Conservation (phyloP, 2,888 invertebrate genomes). For the Branchellion lobata region DNA sequence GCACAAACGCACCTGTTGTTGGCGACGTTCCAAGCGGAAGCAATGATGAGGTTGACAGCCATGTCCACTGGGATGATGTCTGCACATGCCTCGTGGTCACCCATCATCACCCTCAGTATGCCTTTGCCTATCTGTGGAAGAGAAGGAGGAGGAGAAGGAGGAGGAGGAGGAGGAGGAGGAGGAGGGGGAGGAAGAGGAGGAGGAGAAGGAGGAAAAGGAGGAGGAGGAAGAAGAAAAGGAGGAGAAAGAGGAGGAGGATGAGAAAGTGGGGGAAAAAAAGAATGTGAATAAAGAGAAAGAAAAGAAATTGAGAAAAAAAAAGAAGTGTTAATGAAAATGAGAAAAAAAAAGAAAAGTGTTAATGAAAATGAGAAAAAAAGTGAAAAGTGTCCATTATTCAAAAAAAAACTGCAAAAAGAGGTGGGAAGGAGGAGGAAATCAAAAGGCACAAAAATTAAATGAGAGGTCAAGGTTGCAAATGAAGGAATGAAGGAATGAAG, state of each 20-base stretch:
- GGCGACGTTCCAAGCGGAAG: conserved; percentile 78
- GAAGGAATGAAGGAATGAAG: too few relatives aligned
- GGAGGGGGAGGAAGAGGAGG: background rate
- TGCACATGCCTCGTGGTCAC: conserved; percentile 72
- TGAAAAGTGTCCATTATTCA: background rate
- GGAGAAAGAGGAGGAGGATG: background rate
- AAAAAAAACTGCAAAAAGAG: too few relatives aligned
- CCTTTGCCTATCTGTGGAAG: conserved; percentile 68
- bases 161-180: background rate
- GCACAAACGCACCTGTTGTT: too few relatives aligned
- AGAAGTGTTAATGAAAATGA: background rate
- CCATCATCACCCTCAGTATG: conserved; percentile 76
- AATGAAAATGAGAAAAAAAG: background rate
- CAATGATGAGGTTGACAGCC: conserved; percentile 80
- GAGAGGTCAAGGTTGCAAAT: too few relatives aligned
- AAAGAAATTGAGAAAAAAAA: background rate
- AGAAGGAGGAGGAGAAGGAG: background rate
- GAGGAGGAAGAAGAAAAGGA: background rate
- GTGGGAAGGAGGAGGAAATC: background rate
- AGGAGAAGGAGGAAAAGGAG: background rate
- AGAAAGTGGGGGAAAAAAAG: background rate
- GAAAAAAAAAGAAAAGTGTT: background rate
- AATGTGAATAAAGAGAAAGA: background rate
- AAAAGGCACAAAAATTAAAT: too few relatives aligned
- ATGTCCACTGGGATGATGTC: conserved; percentile 88